Percentiles rank a stretch among this genome's conserved stretches.
Evolutionary conservation across 2,797 vertebrate species (phyloP).

Genomic region (Fundulus diaphanus): DNA sequence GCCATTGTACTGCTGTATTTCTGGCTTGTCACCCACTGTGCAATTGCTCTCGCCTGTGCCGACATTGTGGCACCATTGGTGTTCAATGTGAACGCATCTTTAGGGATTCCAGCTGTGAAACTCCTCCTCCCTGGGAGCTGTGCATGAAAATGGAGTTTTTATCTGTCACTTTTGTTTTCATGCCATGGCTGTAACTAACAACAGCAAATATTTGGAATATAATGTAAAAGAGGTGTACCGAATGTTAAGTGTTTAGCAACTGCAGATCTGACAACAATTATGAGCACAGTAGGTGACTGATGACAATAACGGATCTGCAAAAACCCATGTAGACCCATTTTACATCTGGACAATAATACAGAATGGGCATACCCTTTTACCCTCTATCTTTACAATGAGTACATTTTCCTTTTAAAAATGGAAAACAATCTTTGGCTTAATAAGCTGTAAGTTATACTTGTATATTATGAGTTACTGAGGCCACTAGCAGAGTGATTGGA

Average conservation of each 20-base stretch:
- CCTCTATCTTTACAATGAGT: background rate
- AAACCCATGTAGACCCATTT: background rate
- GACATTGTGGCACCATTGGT: too few species aligned
- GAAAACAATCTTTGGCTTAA: background rate
- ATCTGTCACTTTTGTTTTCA: too few species aligned
- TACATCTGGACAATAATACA: background rate
- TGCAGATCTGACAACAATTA: background rate
- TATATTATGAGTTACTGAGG: slow-evolving; percentile 5
- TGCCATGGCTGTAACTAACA: background rate
- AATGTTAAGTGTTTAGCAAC: slow-evolving; percentile 17
- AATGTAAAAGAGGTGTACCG: slow-evolving; percentile 6
- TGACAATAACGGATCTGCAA: background rate
- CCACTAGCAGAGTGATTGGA: slow-evolving; percentile 5
- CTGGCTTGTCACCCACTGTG: too few species aligned
- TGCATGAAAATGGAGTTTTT: too few species aligned
- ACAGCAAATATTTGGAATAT: slow-evolving; percentile 22
- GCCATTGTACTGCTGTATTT: too few species aligned
- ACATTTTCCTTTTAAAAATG: background rate
- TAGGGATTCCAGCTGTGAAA: too few species aligned
- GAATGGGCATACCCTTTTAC: background rate
- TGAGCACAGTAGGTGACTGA: slow-evolving; percentile 2
- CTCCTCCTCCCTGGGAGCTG: too few species aligned
- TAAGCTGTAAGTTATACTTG: background rate
- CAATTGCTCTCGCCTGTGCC: too few species aligned
- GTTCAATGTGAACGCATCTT: too few species aligned